Percentiles rank a stretch among this genome's conserved stretches.
Conservation (phyloP, 2,888 invertebrate species). For the Patella pellucida region DNA sequence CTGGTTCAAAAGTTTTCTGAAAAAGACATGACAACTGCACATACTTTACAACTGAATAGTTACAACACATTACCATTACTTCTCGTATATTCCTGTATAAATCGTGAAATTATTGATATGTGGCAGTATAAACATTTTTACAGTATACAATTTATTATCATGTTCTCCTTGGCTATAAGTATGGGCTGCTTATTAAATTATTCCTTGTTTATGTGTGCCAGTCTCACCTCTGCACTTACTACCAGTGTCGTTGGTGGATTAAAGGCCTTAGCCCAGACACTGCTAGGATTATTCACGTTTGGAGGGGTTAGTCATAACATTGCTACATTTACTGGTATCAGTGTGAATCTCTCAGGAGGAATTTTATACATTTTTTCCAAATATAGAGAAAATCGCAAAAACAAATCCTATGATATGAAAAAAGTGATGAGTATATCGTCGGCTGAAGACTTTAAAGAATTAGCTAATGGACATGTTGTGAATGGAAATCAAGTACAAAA, state of each 20-base stretch:
- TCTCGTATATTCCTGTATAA: conserved; percentile 47
- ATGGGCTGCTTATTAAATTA: conserved; percentile 71
- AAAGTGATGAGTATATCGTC: conserved; percentile 54
- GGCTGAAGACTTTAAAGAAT: conserved; percentile 42
- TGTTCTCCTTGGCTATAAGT: conserved; percentile 61
- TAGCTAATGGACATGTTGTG: conserved; percentile 16
- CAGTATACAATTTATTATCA: conserved; percentile 56
- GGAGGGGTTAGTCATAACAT: conserved; percentile 69
- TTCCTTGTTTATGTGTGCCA: conserved; percentile 72
- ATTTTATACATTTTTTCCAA: conserved; percentile 69
- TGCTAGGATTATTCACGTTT: conserved; percentile 71
- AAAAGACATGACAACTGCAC: conserved; percentile 62
- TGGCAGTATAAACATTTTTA: conserved; percentile 33
- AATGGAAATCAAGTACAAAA: conserved; percentile 9
- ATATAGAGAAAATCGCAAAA: conserved; percentile 55
- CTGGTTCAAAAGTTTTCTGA: conserved; percentile 69
- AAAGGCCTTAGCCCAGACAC: conserved; percentile 71
- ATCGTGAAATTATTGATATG: conserved; percentile 53
- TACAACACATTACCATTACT: conserved; percentile 70
- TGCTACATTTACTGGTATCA: conserved; percentile 67
- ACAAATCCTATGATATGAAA: conserved; percentile 36
- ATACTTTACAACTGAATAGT: conserved; percentile 70
- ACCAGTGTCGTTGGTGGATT: conserved; percentile 71
- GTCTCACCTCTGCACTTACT: conserved; percentile 71
- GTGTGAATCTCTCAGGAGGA: conserved; percentile 69